phyloP scores from a whole-genome alignment of 2,888 invertebrate species.

The Orthosia gracilis region DNA sequence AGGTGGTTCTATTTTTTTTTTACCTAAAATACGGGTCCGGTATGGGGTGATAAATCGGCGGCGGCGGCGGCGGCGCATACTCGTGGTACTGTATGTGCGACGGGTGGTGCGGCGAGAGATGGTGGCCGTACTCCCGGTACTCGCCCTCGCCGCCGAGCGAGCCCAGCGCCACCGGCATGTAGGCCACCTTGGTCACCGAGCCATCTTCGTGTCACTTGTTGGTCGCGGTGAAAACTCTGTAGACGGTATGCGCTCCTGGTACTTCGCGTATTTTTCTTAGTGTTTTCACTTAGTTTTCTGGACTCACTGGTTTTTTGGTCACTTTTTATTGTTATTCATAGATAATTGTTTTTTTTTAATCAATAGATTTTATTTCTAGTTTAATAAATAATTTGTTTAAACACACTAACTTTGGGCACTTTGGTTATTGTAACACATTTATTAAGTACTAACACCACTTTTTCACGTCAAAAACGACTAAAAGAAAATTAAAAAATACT shows the following conservation, averaged over 20 bases:
- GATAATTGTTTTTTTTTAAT: not conserved
- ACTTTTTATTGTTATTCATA: slow-evolving; percentile 20
- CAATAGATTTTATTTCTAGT: slow-evolving; percentile 28
- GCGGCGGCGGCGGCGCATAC: slow-evolving; percentile 91
- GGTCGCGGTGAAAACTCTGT: slow-evolving; percentile 38
- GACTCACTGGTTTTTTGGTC: slow-evolving; percentile 21
- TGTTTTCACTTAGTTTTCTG: slow-evolving; percentile 4
- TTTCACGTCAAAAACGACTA: slow-evolving; percentile 43
- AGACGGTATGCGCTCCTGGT: slow-evolving; percentile 70
- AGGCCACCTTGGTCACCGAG: slow-evolving; percentile 93
- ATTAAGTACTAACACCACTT: slow-evolving; percentile 45
- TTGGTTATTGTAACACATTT: slow-evolving; percentile 73
- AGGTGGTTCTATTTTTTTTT: slow-evolving; percentile 45
- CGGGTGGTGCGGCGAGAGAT: slow-evolving; percentile 89
- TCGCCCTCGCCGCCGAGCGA: slow-evolving; percentile 92
- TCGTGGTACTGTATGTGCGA: slow-evolving; percentile 87
- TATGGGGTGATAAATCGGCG: slow-evolving; percentile 85
- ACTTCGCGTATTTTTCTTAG: slow-evolving; percentile 48
- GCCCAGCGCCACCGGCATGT: slow-evolving; percentile 92
- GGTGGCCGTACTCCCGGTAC: slow-evolving; percentile 89
- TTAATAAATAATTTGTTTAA: slow-evolving; percentile 51
- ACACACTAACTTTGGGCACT: slow-evolving; percentile 78
- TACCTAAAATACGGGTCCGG: slow-evolving; percentile 89
- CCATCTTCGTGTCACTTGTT: slow-evolving; percentile 77
- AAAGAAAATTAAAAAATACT: slow-evolving; percentile 51